Conservation (phyloP, 1,140 invertebrate species). For the Gryon sp. region DNA sequence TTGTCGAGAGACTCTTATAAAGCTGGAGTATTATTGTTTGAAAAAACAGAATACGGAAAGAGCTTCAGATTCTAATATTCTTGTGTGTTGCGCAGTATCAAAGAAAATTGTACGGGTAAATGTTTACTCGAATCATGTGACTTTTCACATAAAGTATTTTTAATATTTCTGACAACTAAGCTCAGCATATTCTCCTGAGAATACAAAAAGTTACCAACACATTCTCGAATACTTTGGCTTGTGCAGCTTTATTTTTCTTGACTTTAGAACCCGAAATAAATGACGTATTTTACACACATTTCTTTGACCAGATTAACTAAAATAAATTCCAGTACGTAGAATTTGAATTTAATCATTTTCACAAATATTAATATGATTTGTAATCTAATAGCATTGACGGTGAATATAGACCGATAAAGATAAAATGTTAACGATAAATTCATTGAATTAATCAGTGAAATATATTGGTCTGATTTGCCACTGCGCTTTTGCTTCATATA, state of each 20-base stretch:
- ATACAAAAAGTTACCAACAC: slow-evolving; percentile 3
- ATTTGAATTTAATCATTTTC: too few relatives aligned
- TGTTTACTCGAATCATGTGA: slow-evolving; percentile 61
- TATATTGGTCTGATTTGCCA: too few relatives aligned
- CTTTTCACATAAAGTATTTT: slow-evolving; percentile 51
- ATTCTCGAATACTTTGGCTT: slow-evolving; percentile 21
- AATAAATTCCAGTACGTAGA: too few relatives aligned
- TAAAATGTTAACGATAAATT: neutral
- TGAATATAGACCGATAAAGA: too few relatives aligned
- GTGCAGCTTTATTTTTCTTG: too few relatives aligned
- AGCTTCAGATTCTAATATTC: slow-evolving; percentile 50
- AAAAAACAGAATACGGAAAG: slow-evolving; percentile 41
- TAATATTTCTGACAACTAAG: slow-evolving; percentile 63
- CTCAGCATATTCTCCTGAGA: slow-evolving; percentile 10
- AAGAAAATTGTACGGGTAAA: slow-evolving; percentile 52
- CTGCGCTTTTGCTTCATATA: neutral
- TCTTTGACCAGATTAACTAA: too few relatives aligned
- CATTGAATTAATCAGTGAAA: too few relatives aligned
- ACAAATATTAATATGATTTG: too few relatives aligned
- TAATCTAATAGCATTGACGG: too few relatives aligned
- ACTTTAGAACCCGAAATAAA: too few relatives aligned
- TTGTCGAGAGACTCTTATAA: slow-evolving; percentile 8
- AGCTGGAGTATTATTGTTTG: slow-evolving; percentile 24
- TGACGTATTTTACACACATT: too few relatives aligned
- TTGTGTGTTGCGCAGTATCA: slow-evolving; percentile 29